Conservation (phyloP, 1,140 invertebrate genomes). For the Hylaeus anthracinus region DNA sequence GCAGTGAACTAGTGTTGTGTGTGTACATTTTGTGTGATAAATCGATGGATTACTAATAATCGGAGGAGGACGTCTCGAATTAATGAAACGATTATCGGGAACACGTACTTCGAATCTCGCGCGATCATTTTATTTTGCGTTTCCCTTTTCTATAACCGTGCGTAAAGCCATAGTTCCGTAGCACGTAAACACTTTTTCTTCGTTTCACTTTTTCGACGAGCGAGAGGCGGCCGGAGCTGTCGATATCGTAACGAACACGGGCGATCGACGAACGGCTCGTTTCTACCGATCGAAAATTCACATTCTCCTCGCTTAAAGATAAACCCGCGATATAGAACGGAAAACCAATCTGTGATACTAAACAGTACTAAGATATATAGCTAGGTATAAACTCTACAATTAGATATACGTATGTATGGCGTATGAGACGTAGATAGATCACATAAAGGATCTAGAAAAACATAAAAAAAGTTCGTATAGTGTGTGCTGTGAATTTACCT, state of each 20-base stretch:
- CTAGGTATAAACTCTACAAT: conserved; percentile 59
- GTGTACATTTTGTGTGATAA: conserved; percentile 74
- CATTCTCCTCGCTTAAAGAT: conserved; percentile 47
- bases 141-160: conserved; percentile 60
- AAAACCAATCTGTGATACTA: conserved; percentile 79
- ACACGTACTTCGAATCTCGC: conserved; percentile 52
- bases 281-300: conserved; percentile 15
- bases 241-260: conserved; percentile 48
- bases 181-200: conserved; percentile 65
- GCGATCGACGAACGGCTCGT: conserved; percentile 12
- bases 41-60: conserved; percentile 66
- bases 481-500: conserved; percentile 44
- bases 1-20: conserved; percentile 75
- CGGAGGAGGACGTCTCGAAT: conserved; percentile 47
- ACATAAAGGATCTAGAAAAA: conserved; percentile 50
- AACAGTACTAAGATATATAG: conserved; percentile 73
- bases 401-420: conserved; percentile 50
- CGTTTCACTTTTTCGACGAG: conserved; percentile 57
- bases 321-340: conserved; percentile 54
- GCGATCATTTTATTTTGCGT: conserved; percentile 52
- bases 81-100: conserved; percentile 65
- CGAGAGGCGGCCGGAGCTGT: conserved; percentile 40
- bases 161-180: conserved; percentile 54
- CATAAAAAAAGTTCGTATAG: conserved; percentile 42
- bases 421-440: conserved; percentile 53